Conservation (phyloP, 2,113 vertebrate genomes). For the Pholis gunnellus region DNA sequence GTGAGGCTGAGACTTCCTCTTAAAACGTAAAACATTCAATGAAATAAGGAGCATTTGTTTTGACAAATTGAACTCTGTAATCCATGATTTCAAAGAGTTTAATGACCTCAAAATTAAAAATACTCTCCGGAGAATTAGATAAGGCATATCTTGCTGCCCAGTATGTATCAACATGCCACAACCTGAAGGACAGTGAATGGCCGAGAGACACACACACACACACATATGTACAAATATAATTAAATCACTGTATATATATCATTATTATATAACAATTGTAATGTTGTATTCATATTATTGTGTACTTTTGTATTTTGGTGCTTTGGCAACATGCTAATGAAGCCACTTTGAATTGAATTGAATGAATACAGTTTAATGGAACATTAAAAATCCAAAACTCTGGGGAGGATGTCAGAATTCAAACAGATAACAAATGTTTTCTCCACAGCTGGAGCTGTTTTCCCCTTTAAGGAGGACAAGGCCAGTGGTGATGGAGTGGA, state of each 20-base stretch:
- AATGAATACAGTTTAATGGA: neutral
- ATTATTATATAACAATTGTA: neutral
- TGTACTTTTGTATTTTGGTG: neutral
- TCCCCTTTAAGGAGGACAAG: constrained; percentile 90
- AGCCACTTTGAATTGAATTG: neutral
- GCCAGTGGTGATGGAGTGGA: constrained; percentile 88
- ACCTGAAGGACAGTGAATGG: too few species aligned
- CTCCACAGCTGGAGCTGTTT: constrained; percentile 87
- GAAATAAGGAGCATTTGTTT: too few species aligned
- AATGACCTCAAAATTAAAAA: too few species aligned
- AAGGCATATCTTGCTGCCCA: too few species aligned
- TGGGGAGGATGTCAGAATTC: neutral
- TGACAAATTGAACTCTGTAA: too few species aligned
- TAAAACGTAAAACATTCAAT: too few species aligned
- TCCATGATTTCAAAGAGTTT: too few species aligned
- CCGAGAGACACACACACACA: too few species aligned
- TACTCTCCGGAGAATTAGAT: too few species aligned
- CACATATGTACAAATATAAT: too few species aligned
- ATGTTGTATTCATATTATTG: neutral
- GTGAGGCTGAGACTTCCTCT: too few species aligned
- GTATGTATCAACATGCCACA: too few species aligned
- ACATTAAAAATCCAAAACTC: neutral
- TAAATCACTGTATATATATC: neutral
- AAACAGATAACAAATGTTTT: constrained; percentile 7
- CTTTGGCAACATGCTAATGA: neutral